phyloP scores from a whole-genome alignment of 2,113 vertebrate genomes.

The Thunnus thynnus region DNA sequence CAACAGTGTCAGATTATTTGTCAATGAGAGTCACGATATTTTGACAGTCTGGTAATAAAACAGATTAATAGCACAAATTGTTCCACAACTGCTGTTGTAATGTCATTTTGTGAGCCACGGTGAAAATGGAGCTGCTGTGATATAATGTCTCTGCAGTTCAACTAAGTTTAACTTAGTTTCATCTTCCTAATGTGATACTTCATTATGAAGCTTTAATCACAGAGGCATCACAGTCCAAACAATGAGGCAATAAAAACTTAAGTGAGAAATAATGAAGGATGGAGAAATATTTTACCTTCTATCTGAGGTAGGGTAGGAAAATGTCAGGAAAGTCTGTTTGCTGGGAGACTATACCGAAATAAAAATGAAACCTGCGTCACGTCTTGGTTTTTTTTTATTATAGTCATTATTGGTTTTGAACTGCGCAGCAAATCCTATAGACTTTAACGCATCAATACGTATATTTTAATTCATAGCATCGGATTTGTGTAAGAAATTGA shows the following conservation, averaged over 20 bases:
- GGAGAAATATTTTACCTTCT: constrained; percentile 55
- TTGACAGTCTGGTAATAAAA: constrained; percentile 67
- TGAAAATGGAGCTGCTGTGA: constrained; percentile 48
- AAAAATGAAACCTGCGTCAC: constrained; percentile 2
- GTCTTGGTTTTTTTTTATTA: not conserved
- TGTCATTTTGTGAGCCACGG: constrained; percentile 49
- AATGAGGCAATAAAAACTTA: constrained; percentile 72
- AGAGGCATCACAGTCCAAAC: constrained; percentile 61
- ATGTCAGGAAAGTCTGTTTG: not conserved
- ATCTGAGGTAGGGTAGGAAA: not conserved
- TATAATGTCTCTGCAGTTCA: constrained; percentile 53
- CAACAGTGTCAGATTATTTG: constrained; percentile 50
- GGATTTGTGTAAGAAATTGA: not conserved
- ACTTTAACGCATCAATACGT: not conserved
- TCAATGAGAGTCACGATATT: constrained; percentile 50
- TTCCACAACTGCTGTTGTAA: constrained; percentile 59
- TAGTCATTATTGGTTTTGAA: constrained; percentile 11
- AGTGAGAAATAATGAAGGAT: constrained; percentile 78
- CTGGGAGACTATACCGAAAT: not conserved
- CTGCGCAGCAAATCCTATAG: not conserved
- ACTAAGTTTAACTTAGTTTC: constrained; percentile 70
- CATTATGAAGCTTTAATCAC: constrained; percentile 77
- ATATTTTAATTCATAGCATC: not conserved
- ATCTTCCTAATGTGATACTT: constrained; percentile 74
- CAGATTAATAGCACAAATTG: constrained; percentile 69